These are phyloP conservation scores for Aplidium turbinatum DNA, from an alignment of 23 tunicate genomes.

Conservation along the genomic window DNA sequence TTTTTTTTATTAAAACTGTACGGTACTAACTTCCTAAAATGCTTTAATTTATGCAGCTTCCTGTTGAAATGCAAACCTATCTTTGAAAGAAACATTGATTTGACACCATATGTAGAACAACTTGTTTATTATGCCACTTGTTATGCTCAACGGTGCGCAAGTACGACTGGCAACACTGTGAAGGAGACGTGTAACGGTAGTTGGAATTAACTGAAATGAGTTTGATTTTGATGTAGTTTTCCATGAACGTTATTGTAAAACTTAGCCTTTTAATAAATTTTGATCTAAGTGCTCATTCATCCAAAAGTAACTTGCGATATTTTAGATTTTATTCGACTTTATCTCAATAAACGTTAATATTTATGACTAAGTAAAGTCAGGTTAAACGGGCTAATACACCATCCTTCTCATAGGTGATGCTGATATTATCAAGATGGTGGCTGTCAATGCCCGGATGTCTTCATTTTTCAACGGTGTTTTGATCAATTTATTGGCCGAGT, in stretches of 20 bases:
- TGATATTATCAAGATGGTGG: slow-evolving; percentile 10
- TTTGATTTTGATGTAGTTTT: neutral
- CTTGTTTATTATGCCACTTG: neutral
- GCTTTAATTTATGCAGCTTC: no score
- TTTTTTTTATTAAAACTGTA: no score
- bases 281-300: no score
- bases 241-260: no score
- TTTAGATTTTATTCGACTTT: no score
- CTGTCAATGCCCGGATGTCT: slow-evolving; percentile 5
- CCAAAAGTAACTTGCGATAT: no score
- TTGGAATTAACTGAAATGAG: neutral
- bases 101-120: neutral
- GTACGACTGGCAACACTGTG: neutral
- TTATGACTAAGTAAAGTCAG: no score
- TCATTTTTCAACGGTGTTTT: slow-evolving; percentile 10
- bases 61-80: slow-evolving; percentile 1
- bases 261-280: no score
- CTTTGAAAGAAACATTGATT: neutral
- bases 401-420: slow-evolving; percentile 1
- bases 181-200: neutral
- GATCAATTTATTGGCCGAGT: slow-evolving; percentile 1
- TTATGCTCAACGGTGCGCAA: neutral
- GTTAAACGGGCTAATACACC: no score
- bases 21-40: no score
- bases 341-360: no score